Evolutionary conservation across 2,888 invertebrate genomes (phyloP).

Genomic region (Phragmatobia fuliginosa): DNA sequence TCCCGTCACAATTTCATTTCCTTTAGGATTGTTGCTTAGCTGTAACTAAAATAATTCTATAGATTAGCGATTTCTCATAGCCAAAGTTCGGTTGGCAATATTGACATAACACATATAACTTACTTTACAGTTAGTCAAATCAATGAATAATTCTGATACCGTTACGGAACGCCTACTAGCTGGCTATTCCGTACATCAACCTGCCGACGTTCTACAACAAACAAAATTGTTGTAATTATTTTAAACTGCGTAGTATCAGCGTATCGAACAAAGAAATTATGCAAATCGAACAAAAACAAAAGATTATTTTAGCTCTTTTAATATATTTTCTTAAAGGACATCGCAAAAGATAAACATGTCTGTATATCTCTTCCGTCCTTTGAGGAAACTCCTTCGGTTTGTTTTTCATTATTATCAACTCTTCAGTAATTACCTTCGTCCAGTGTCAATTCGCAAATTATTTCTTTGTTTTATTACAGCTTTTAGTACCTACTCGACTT

Average conservation of each 20-base stretch:
- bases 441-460: background rate
- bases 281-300: too few relatives aligned
- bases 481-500: background rate
- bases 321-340: background rate
- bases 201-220: constrained; percentile 31
- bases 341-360: background rate
- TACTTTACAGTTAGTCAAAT: constrained; percentile 16
- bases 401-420: background rate
- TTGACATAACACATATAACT: background rate
- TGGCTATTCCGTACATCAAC: constrained; percentile 58
- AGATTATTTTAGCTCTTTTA: background rate
- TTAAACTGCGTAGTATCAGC: constrained; percentile 1
- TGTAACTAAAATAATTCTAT: background rate
- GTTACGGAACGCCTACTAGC: constrained; percentile 52
- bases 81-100: background rate
- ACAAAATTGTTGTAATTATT: constrained; percentile 31
- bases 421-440: background rate
- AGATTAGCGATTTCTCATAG: too few relatives aligned
- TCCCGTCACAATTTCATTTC: background rate
- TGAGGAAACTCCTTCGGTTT: background rate
- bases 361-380: background rate
- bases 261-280: constrained; percentile 6
- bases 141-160: constrained; percentile 48
- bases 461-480: background rate
- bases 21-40: background rate